Conservation (phyloP, 2,113 vertebrate species). For the Seriola quinqueradiata region DNA sequence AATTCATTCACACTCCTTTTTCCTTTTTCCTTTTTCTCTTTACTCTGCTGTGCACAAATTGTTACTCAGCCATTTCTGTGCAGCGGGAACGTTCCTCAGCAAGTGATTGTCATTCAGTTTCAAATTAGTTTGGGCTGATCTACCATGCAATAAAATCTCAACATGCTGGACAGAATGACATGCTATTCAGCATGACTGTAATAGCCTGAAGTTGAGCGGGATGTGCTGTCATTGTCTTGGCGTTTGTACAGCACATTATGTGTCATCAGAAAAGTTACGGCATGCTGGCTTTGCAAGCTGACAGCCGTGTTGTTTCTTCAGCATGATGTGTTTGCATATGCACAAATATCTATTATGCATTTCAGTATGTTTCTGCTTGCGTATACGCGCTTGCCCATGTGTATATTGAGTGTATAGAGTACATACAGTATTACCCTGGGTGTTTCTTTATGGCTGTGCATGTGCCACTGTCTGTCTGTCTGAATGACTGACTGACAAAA, state of each 20-base stretch:
- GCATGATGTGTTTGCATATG: constrained; percentile 26
- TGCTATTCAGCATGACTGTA: constrained; percentile 64
- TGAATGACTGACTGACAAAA: constrained; percentile 77
- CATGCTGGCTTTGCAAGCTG: constrained; percentile 30
- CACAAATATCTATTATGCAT: constrained; percentile 32
- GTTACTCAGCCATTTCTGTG: constrained; percentile 68
- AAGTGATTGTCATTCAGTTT: constrained; percentile 72
- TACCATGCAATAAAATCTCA: constrained; percentile 65
- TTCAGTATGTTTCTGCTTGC: constrained; percentile 26
- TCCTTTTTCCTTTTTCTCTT: constrained; percentile 49
- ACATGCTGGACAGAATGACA: constrained; percentile 69
- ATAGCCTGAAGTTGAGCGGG: constrained; percentile 58
- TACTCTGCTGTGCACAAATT: constrained; percentile 70
- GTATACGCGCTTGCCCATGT: constrained; percentile 5
- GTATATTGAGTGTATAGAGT: constrained; percentile 7
- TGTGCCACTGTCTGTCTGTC: constrained; percentile 54
- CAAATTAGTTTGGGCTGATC: constrained; percentile 72
- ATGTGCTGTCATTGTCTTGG: constrained; percentile 65
- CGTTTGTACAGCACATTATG: constrained; percentile 50
- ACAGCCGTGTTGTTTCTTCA: constrained; percentile 41
- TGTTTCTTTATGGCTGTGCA: constrained; percentile 42
- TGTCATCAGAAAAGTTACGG: constrained; percentile 66
- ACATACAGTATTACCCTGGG: constrained; percentile 19
- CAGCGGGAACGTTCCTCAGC: constrained; percentile 49
- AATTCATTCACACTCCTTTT: constrained; percentile 70